phyloP scores from a whole-genome alignment of 2,797 vertebrate genomes.

The Moxostoma hubbsi region DNA sequence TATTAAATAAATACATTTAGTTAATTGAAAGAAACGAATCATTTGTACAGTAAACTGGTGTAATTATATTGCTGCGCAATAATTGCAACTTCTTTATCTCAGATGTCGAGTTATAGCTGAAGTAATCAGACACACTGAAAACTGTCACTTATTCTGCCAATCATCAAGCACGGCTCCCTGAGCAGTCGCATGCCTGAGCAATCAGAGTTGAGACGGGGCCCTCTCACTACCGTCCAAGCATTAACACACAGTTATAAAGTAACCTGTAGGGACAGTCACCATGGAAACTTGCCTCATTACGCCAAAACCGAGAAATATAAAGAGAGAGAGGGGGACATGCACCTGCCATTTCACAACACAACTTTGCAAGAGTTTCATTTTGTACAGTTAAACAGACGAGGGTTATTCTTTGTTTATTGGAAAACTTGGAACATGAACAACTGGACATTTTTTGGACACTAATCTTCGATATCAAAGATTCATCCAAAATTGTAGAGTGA shows the following conservation, averaged over 20 bases:
- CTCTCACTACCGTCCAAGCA: constrained; percentile 68
- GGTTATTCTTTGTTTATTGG: background rate
- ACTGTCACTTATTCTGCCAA: constrained; percentile 51
- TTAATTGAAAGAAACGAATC: background rate
- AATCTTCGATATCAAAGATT: background rate
- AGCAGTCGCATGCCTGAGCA: constrained; percentile 61
- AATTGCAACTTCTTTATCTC: background rate
- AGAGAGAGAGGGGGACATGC: constrained; percentile 54
- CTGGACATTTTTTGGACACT: background rate
- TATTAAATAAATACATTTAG: background rate
- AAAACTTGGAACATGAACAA: constrained; percentile 1
- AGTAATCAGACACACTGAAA: constrained; percentile 17
- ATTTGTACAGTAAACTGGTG: background rate
- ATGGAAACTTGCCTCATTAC: constrained; percentile 78
- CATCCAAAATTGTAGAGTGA: background rate
- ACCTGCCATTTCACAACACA: constrained; percentile 61
- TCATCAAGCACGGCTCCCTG: constrained; percentile 61
- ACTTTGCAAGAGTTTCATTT: constrained; percentile 48
- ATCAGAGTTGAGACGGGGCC: constrained; percentile 50
- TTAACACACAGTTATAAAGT: constrained; percentile 76
- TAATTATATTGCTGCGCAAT: background rate
- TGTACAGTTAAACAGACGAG: constrained; percentile 36
- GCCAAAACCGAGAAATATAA: constrained; percentile 65
- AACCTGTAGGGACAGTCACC: constrained; percentile 77
- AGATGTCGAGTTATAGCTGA: background rate